A percentile compares a stretch with the other conserved stretches of the same genome.
Conservation (phyloP, 1,140 invertebrate genomes). For the Drosophila seguyi region DNA sequence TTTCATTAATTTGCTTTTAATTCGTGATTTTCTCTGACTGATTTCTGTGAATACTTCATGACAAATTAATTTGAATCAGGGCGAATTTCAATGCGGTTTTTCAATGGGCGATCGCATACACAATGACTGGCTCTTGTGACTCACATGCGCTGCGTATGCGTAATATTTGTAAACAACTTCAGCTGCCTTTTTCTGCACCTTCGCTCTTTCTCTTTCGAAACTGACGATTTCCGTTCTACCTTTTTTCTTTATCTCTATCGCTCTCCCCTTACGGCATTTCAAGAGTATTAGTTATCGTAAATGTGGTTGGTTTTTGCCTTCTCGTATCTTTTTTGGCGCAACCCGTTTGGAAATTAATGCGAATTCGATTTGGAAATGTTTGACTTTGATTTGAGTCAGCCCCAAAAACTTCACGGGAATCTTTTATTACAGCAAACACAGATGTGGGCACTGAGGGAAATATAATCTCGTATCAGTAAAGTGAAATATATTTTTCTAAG, state of each 20-base stretch:
- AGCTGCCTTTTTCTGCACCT: slow-evolving; percentile 1
- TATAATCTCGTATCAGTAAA: background rate
- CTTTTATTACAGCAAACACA: slow-evolving; percentile 9
- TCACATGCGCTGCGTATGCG: slow-evolving; percentile 60
- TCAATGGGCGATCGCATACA: slow-evolving; percentile 1
- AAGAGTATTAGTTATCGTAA: slow-evolving; percentile 66
- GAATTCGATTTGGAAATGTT: slow-evolving; percentile 73
- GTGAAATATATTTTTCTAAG: background rate
- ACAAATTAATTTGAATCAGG: slow-evolving; percentile 25
- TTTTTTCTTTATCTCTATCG: slow-evolving; percentile 49
- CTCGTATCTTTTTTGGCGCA: slow-evolving; percentile 40
- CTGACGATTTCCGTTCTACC: slow-evolving; percentile 34
- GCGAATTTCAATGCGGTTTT: slow-evolving; percentile 12
- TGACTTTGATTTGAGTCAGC: slow-evolving; percentile 70
- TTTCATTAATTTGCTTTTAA: background rate
- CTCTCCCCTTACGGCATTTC: slow-evolving; percentile 52
- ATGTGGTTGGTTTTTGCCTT: slow-evolving; percentile 50
- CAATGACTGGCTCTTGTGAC: slow-evolving; percentile 50
- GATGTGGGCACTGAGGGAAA: slow-evolving; percentile 10
- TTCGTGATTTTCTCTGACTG: background rate
- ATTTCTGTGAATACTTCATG: slow-evolving; percentile 28
- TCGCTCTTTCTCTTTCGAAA: slow-evolving; percentile 8
- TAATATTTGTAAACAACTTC: slow-evolving; percentile 51
- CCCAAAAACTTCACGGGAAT: slow-evolving; percentile 59
- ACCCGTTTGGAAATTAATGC: slow-evolving; percentile 71